These are phyloP conservation scores for Neodiprion virginianus DNA, from an alignment of 1,140 invertebrate species.

Conservation along the genomic window DNA sequence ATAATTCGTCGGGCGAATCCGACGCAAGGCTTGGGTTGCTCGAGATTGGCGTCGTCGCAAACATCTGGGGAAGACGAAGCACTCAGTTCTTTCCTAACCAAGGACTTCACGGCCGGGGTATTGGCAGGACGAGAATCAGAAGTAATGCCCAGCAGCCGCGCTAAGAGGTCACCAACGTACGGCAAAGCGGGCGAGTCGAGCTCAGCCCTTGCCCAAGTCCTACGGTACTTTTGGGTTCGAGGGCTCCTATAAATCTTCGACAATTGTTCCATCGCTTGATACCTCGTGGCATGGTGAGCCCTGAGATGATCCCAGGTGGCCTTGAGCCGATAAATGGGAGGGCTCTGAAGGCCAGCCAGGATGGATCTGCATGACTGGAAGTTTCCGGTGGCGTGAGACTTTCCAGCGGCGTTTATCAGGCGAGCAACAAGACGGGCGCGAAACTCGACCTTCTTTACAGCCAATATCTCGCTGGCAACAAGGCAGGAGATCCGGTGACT, in stretches of 20 bases:
- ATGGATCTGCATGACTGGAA: conserved; percentile 65
- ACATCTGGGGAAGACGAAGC: conserved; percentile 8
- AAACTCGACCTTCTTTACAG: conserved; percentile 48
- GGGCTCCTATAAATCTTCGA: conserved; percentile 57
- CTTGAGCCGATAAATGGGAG: conserved; percentile 60
- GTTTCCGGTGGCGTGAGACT: conserved; percentile 61
- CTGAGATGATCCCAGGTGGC: conserved; percentile 62
- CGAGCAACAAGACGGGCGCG: conserved; percentile 62
- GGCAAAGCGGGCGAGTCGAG: conserved; percentile 54
- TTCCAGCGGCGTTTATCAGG: conserved; percentile 63
- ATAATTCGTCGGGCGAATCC: conserved; percentile 30
- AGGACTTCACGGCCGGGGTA: conserved; percentile 31
- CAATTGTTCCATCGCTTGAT: conserved; percentile 59
- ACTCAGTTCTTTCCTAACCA: conserved; percentile 26
- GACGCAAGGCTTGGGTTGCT: conserved; percentile 9
- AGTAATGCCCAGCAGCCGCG: conserved; percentile 46
- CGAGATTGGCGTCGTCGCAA: conserved; percentile 11
- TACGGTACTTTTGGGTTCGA: conserved; percentile 46
- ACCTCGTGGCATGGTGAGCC: conserved; percentile 62
- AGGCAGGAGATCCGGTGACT: conserved; percentile 63
- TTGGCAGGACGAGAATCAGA: conserved; percentile 12
- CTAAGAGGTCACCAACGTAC: conserved; percentile 59
- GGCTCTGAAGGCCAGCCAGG: conserved; percentile 62
- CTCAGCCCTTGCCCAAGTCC: conserved; percentile 48
- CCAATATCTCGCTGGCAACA: conserved; percentile 59